Percentiles rank a stretch among this genome's conserved stretches.
These are phyloP conservation scores for Choristoneura fumiferana DNA, from an alignment of 1,140 invertebrate species.

Conservation along the genomic window DNA sequence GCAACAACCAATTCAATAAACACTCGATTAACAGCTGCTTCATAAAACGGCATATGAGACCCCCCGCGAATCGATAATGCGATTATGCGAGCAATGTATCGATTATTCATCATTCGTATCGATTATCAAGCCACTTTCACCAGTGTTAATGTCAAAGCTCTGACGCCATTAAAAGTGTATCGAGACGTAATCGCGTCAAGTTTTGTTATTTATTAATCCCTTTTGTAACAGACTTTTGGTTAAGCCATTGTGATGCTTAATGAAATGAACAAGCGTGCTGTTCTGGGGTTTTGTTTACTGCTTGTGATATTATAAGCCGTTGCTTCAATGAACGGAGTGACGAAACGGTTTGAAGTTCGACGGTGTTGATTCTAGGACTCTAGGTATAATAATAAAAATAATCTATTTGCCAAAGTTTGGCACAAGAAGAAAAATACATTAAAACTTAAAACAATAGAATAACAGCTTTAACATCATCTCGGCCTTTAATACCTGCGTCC, in stretches of 20 bases:
- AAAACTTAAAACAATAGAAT: too few relatives aligned
- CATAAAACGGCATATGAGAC: slow-evolving; percentile 38
- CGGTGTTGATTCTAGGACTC: too few relatives aligned
- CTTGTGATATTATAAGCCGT: too few relatives aligned
- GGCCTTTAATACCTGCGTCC: too few relatives aligned
- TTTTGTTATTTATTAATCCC: slow-evolving; percentile 52
- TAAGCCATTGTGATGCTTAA: slow-evolving; percentile 21
- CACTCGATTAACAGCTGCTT: slow-evolving; percentile 27
- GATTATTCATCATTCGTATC: slow-evolving; percentile 51
- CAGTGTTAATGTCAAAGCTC: slow-evolving; percentile 60
- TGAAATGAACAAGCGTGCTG: slow-evolving; percentile 81
- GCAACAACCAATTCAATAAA: slow-evolving; percentile 1
- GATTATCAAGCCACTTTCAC: slow-evolving; percentile 58
- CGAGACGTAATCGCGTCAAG: slow-evolving; percentile 40
- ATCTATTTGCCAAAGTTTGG: too few relatives aligned
- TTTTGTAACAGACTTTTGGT: slow-evolving; percentile 52
- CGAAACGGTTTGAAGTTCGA: too few relatives aligned
- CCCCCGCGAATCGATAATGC: slow-evolving; percentile 62
- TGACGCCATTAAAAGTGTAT: slow-evolving; percentile 63
- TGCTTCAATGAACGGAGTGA: too few relatives aligned
- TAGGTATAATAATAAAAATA: too few relatives aligned
- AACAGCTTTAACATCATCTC: too few relatives aligned
- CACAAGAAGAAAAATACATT: too few relatives aligned
- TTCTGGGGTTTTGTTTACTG: too few relatives aligned
- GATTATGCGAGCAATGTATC: slow-evolving; percentile 59